These are phyloP conservation scores for Rhinogobio ventralis DNA, from an alignment of 2,797 vertebrate species.

Conservation along the genomic window DNA sequence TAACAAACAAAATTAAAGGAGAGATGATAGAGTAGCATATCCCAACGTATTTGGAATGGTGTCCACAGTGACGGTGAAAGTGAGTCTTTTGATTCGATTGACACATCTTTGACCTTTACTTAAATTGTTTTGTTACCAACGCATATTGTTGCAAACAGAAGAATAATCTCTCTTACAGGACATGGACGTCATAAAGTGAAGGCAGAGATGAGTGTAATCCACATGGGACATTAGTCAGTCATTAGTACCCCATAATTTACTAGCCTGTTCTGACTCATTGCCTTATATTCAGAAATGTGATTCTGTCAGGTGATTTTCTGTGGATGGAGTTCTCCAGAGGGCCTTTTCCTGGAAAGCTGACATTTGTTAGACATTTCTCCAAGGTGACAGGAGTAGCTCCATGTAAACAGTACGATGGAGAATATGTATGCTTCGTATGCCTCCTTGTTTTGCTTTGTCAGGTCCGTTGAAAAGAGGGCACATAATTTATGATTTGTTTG, in stretches of 20 bases:
- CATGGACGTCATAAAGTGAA: constrained; percentile 39
- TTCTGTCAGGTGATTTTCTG: constrained; percentile 50
- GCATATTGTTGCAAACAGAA: background rate
- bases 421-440: constrained; percentile 47
- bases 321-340: constrained; percentile 35
- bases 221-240: constrained; percentile 41
- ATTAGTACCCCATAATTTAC: constrained; percentile 45
- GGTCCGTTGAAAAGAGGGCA: constrained; percentile 39
- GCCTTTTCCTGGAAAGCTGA: constrained; percentile 54
- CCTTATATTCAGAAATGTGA: constrained; percentile 52
- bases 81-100: background rate
- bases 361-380: constrained; percentile 61
- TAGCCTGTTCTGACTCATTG: constrained; percentile 51
- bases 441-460: constrained; percentile 43
- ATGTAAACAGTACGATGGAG: constrained; percentile 53
- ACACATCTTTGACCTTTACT: constrained; percentile 20
- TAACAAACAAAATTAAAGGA: background rate
- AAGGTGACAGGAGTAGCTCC: constrained; percentile 54
- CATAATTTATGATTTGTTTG: constrained; percentile 45
- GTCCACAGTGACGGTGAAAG: background rate
- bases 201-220: constrained; percentile 32
- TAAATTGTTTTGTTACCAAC: background rate
- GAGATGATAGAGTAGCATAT: background rate
- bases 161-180: constrained; percentile 19
- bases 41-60: background rate